These are phyloP conservation scores for Congeria kusceri DNA, from an alignment of 2,888 invertebrate genomes.

Conservation along the genomic window DNA sequence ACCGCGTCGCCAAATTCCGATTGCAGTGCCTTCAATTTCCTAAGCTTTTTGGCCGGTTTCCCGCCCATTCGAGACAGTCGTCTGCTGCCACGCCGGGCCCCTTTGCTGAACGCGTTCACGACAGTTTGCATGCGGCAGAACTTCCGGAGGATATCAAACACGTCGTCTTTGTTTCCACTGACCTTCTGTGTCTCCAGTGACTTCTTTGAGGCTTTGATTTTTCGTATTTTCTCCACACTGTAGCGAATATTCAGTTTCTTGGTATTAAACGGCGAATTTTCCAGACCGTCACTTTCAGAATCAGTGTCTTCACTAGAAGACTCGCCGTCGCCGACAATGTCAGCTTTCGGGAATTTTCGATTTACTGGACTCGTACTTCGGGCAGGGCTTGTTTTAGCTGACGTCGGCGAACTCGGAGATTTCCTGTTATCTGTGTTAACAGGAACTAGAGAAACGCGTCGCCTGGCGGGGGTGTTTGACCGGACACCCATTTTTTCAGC, in stretches of 20 bases:
- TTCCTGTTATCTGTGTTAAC: neutral
- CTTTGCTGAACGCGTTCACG: constrained; percentile 36
- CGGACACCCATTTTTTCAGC: neutral
- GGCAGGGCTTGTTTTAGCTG: neutral
- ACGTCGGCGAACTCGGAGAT: neutral
- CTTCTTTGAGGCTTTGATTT: constrained; percentile 19
- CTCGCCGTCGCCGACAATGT: constrained; percentile 18
- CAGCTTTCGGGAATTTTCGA: constrained; percentile 32
- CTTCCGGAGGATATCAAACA: constrained; percentile 40
- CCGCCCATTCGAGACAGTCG: neutral
- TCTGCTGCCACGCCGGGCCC: constrained; percentile 4
- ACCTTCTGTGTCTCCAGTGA: neutral
- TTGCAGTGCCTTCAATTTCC: neutral
- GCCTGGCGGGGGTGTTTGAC: neutral
- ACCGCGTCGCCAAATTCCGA: neutral
- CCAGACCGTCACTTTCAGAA: constrained; percentile 34
- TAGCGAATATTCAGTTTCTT: constrained; percentile 56
- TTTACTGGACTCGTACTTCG: neutral
- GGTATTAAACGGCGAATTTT: constrained; percentile 48
- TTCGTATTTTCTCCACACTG: constrained; percentile 59
- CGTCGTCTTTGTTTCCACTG: constrained; percentile 5
- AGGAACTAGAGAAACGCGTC: constrained; percentile 21
- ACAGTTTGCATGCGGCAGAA: constrained; percentile 50
- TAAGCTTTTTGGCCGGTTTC: neutral
- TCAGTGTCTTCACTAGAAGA: constrained; percentile 18